Percentiles rank a stretch among this genome's conserved stretches.
Conservation (phyloP, 2,888 invertebrate species). For the Chloroclystis v-ata region DNA sequence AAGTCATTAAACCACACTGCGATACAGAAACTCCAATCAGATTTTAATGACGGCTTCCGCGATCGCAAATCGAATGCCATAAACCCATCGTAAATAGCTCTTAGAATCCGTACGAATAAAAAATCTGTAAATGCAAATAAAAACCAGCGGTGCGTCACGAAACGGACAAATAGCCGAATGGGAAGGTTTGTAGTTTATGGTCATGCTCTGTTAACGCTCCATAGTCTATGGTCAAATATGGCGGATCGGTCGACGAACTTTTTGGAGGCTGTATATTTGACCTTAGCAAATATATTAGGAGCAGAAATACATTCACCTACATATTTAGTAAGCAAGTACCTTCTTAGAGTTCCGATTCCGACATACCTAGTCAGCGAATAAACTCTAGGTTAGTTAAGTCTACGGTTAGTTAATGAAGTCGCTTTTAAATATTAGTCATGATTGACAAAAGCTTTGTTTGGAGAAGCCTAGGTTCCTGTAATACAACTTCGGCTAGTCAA, state of each 20-base stretch:
- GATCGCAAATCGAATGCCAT: conserved; percentile 1
- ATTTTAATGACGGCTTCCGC: neutral
- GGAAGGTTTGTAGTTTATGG: conserved; percentile 51
- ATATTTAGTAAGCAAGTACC: no score
- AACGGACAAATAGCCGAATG: conserved; percentile 48
- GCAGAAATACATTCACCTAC: no score
- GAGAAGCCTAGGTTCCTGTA: no score
- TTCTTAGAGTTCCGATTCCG: no score
- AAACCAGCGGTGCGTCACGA: conserved; percentile 52
- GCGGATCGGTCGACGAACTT: conserved; percentile 53
- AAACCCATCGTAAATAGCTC: conserved; percentile 19
- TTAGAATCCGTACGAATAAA: conserved; percentile 11
- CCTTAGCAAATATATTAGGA: no score
- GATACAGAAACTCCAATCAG: neutral
- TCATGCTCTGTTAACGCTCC: conserved; percentile 60
- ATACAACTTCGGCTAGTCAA: no score
- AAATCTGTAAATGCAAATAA: conserved; percentile 37
- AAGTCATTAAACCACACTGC: no score
- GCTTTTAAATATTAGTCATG: no score
- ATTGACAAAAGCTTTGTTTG: no score
- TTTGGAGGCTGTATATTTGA: conserved; percentile 40
- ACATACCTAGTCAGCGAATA: no score
- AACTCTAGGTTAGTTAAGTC: no score
- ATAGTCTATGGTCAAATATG: conserved; percentile 59
- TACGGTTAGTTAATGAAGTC: no score